Percentiles rank a stretch among this genome's conserved stretches.
phyloP scores from a whole-genome alignment of 2,888 invertebrate genomes.

The Orthonychiurus folsomi region DNA sequence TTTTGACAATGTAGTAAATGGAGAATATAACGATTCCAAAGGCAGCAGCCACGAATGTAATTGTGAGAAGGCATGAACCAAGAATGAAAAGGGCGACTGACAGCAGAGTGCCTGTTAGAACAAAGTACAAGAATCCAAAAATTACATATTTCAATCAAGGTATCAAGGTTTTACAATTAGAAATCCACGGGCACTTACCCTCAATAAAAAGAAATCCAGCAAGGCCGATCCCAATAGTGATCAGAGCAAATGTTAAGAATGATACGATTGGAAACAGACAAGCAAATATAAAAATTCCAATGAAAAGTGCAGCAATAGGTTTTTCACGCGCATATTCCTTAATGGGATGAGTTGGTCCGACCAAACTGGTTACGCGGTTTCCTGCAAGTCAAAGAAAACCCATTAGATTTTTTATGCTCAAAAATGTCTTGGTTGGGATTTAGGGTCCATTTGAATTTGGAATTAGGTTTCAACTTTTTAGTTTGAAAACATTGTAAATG shows the following conservation, averaged over 20 bases:
- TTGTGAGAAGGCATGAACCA: slow-evolving; percentile 10
- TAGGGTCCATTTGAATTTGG: too few species aligned
- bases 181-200: slow-evolving; percentile 11
- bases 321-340: slow-evolving; percentile 7
- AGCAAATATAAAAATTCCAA: slow-evolving; percentile 4
- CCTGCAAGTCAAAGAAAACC: too few species aligned
- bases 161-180: slow-evolving; percentile 6
- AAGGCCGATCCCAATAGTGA: slow-evolving; percentile 8
- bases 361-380: not conserved
- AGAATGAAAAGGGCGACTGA: slow-evolving; percentile 9
- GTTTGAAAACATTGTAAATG: too few species aligned
- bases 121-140: not conserved
- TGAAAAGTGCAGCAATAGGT: slow-evolving; percentile 4
- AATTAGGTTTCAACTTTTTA: too few species aligned
- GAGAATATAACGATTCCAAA: not conserved
- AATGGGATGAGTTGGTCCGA: slow-evolving; percentile 16
- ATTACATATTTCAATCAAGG: not conserved
- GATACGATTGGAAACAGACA: slow-evolving; percentile 7
- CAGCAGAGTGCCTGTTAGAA: slow-evolving; percentile 9
- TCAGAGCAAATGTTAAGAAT: slow-evolving; percentile 7
- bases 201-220: slow-evolving; percentile 10
- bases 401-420: too few species aligned
- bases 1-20: slow-evolving; percentile 7
- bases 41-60: slow-evolving; percentile 4
- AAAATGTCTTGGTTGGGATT: too few species aligned